A percentile compares a stretch with the other conserved stretches of the same genome.
Evolutionary conservation across 2,113 vertebrate species (phyloP).

Genomic region (Cryptotis parvus): DNA sequence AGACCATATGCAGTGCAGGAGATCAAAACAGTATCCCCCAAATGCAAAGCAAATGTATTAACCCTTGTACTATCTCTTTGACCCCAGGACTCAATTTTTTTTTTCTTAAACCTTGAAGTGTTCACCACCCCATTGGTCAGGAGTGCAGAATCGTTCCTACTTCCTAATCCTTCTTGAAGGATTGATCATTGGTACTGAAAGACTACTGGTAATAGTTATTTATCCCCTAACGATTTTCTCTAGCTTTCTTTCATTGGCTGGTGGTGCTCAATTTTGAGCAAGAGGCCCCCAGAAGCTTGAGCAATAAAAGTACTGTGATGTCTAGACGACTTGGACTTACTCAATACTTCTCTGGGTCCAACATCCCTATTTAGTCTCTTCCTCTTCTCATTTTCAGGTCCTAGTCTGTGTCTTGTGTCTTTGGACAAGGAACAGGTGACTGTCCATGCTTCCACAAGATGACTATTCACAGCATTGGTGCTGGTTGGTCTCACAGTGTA

Average conservation of each 20-base stretch:
- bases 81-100: neutral
- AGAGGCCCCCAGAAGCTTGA: constrained; percentile 3
- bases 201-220: neutral
- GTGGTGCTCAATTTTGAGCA: constrained; percentile 23
- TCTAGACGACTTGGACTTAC: neutral
- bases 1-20: too few species aligned
- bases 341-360: constrained; percentile 37
- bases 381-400: constrained; percentile 55
- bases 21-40: too few species aligned
- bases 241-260: neutral
- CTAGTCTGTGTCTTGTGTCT: constrained; percentile 71
- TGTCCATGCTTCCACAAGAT: constrained; percentile 37
- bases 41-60: too few species aligned
- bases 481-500: constrained; percentile 51
- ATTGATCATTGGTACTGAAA: neutral
- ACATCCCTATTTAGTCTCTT: constrained; percentile 44
- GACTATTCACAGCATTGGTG: constrained; percentile 54
- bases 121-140: neutral
- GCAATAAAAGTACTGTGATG: neutral
- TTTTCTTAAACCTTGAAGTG: neutral
- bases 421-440: constrained; percentile 70
- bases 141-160: neutral
- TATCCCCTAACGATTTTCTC: neutral
- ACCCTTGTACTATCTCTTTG: too few species aligned
- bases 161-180: neutral